phyloP scores from a whole-genome alignment of 2,797 vertebrate genomes.

The Anniella stebbinsi region DNA sequence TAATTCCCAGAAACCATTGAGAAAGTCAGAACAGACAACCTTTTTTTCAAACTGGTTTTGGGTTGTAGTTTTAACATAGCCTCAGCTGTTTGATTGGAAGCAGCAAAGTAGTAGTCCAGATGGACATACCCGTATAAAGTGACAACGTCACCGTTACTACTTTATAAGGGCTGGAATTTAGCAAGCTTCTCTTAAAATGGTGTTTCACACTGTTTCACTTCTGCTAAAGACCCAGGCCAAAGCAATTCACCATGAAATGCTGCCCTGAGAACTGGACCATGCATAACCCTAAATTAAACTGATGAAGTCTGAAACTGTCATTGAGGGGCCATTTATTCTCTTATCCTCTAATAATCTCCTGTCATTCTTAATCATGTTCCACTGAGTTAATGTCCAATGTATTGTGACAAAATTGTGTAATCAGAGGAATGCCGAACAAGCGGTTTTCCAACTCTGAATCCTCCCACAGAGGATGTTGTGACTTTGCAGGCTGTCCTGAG shows the following conservation, averaged over 20 bases:
- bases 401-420: conserved; percentile 62
- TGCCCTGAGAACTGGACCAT: not conserved
- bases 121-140: not conserved
- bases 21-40: not conserved
- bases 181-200: conserved; percentile 10
- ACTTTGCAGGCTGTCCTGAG: conserved; percentile 29
- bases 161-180: not conserved
- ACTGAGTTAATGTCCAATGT: conserved; percentile 48
- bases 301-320: conserved; percentile 64
- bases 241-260: conserved; percentile 9
- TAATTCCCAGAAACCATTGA: not conserved
- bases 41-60: not conserved
- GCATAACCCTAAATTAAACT: conserved; percentile 58
- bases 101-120: not conserved
- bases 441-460: conserved; percentile 37
- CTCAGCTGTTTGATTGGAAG: not conserved
- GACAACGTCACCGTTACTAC: not conserved
- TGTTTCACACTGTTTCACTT: not conserved
- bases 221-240: not conserved
- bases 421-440: conserved; percentile 52
- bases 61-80: not conserved
- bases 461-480: not conserved
- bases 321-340: conserved; percentile 49
- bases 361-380: conserved; percentile 59
- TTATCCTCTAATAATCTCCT: conserved; percentile 55